Conservation (phyloP, 2,113 vertebrate genomes). For the Collichthys lucidus region DNA sequence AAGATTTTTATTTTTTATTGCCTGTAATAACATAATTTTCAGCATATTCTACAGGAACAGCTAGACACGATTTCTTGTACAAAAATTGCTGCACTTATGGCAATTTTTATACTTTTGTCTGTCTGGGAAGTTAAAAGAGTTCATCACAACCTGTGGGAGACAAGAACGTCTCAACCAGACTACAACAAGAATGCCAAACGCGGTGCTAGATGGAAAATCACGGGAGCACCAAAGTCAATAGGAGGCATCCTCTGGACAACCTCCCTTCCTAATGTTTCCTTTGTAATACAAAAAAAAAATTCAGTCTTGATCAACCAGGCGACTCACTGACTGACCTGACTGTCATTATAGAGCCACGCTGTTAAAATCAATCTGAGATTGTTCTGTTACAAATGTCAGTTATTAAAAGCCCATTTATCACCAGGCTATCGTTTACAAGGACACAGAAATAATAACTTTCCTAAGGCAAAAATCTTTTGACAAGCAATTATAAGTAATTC, state of each 20-base stretch:
- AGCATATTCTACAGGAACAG: too few species aligned
- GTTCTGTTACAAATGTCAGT: neutral
- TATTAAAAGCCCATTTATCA: neutral
- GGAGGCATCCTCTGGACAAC: neutral
- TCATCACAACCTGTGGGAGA: neutral
- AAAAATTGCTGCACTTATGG: too few species aligned
- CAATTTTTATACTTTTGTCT: too few species aligned
- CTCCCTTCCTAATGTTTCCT: too few species aligned
- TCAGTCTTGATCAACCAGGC: too few species aligned
- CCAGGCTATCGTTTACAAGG: neutral
- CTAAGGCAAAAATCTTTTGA: neutral
- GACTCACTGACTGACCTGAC: too few species aligned
- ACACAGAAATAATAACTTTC: neutral
- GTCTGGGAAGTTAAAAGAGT: neutral
- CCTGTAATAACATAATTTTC: too few species aligned
- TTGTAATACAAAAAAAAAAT: too few species aligned
- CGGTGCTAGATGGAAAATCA: neutral
- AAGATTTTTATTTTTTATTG: too few species aligned
- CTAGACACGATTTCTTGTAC: too few species aligned
- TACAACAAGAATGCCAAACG: too few species aligned
- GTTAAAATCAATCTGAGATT: neutral
- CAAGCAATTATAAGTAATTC: neutral
- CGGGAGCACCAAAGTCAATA: neutral
- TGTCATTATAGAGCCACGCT: neutral
- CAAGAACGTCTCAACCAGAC: too few species aligned